Percentiles rank a stretch among this genome's conserved stretches.
Conservation (phyloP, 2,888 invertebrate genomes). For the Cephus rjabovi region DNA sequence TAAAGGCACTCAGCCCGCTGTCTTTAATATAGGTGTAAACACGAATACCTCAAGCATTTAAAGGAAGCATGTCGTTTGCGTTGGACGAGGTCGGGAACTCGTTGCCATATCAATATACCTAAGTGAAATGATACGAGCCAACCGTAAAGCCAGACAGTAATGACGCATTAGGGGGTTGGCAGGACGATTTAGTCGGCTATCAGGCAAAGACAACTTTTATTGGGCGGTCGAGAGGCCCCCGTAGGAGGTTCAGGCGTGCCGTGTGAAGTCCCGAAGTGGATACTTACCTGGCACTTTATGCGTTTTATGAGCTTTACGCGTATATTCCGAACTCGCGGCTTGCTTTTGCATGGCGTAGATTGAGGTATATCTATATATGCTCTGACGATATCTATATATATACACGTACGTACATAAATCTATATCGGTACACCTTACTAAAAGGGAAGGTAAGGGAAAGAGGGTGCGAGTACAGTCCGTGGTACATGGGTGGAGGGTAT, state of each 20-base stretch:
- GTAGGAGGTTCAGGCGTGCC: slow-evolving; percentile 38
- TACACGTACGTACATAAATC: background rate
- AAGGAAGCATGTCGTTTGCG: slow-evolving; percentile 56
- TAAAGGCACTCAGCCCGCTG: background rate
- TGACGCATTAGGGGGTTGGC: slow-evolving; percentile 67
- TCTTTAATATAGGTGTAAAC: background rate
- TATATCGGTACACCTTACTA: background rate
- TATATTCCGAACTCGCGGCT: slow-evolving; percentile 13
- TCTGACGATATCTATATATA: background rate
- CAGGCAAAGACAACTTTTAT: slow-evolving; percentile 67
- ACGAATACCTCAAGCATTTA: slow-evolving; percentile 38
- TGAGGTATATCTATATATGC: background rate
- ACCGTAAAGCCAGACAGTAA: slow-evolving; percentile 66
- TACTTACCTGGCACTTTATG: slow-evolving; percentile 44
- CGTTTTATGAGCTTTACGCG: slow-evolving; percentile 32
- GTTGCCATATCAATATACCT: slow-evolving; percentile 68
- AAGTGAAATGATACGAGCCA: slow-evolving; percentile 67
- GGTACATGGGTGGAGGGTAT: background rate
- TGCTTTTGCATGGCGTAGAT: slow-evolving; percentile 17
- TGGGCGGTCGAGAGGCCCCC: slow-evolving; percentile 57
- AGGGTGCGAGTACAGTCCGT: background rate
- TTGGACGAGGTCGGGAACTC: slow-evolving; percentile 65
- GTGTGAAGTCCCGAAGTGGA: slow-evolving; percentile 26
- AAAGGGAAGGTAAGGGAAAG: background rate
- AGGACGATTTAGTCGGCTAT: slow-evolving; percentile 65